Evolutionary conservation across 2,888 invertebrate species (phyloP), one percentile per base, ranked within the genome.

Genomic region (Aleiodes testaceus): DNA sequence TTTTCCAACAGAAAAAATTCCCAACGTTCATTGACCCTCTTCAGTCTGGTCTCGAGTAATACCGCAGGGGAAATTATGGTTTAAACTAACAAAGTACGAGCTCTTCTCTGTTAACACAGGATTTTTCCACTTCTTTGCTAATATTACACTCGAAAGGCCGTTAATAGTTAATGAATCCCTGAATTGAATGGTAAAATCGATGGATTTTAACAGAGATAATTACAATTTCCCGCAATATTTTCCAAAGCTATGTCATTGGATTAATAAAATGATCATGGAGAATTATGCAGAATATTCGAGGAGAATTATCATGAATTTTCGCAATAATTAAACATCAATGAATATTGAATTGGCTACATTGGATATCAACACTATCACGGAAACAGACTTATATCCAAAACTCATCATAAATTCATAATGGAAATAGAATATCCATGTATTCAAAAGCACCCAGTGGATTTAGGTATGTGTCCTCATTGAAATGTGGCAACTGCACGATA

Each of bases 391-490:
- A 59, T 59, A 42, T 47, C 18, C 45, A 22, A 9, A 16, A 63
- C 14, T 66, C 69, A 77, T 79, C 69, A 76, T 70, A 73, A 75
- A 78, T 78, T 79, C 74, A 74, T 69, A 67, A 50, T 50, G 45
- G 53, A 20, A 36, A 69, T 66, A 68, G 63, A 45, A 65, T 59
- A 61, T 65, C 69, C 16, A 20, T 42, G 65, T 66, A 44, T 36
- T 59, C 53, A 36, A 53, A 53, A 67, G 45, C 55, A 53, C 9
- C 14, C 3, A 44, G 42, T 55, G 18, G 65, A 14, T 44, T 30
- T 14, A 26, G 49, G 16, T 36, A n/a, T 30, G 50, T 44, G 52
- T 52, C 61, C 67, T 71, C 71, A 67, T 49, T 61, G 44, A 67
- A 63, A 66, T 67, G 63, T 67, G 52, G 61, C 59, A 61, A 67